phyloP scores from a whole-genome alignment of 2,888 invertebrate genomes.

The Dinocampus coccinellae region DNA sequence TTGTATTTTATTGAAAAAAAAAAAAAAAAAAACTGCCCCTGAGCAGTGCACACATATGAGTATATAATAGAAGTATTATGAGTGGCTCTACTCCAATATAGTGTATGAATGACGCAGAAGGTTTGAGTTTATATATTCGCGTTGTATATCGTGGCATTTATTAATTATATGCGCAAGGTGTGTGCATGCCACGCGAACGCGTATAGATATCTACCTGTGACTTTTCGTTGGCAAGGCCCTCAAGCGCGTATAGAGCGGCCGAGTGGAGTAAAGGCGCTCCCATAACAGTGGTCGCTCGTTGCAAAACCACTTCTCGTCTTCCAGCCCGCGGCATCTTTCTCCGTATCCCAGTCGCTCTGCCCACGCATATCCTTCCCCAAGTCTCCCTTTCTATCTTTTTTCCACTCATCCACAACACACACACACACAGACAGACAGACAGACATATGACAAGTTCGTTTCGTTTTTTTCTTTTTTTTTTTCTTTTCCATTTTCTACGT shows the following conservation, averaged over 20 bases:
- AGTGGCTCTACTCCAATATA: neutral
- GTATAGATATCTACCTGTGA: slow-evolving; percentile 36
- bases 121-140: neutral
- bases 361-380: slow-evolving; percentile 58
- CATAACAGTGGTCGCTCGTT: slow-evolving; percentile 55
- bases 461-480: no score
- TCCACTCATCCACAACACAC: no score
- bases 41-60: no score
- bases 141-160: slow-evolving; percentile 43
- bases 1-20: neutral
- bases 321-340: slow-evolving; percentile 48
- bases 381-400: neutral
- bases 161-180: slow-evolving; percentile 54
- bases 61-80: neutral
- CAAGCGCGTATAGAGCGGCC: slow-evolving; percentile 36
- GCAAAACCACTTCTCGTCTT: slow-evolving; percentile 60
- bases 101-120: neutral
- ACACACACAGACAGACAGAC: no score
- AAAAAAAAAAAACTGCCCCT: neutral
- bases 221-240: slow-evolving; percentile 33
- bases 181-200: slow-evolving; percentile 50
- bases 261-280: slow-evolving; percentile 42
- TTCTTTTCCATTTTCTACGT: no score
- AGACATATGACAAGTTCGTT: no score
- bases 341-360: slow-evolving; percentile 45